These are phyloP conservation scores for Podocnemis expansa DNA, from an alignment of 2,113 vertebrate species.

Conservation along the genomic window DNA sequence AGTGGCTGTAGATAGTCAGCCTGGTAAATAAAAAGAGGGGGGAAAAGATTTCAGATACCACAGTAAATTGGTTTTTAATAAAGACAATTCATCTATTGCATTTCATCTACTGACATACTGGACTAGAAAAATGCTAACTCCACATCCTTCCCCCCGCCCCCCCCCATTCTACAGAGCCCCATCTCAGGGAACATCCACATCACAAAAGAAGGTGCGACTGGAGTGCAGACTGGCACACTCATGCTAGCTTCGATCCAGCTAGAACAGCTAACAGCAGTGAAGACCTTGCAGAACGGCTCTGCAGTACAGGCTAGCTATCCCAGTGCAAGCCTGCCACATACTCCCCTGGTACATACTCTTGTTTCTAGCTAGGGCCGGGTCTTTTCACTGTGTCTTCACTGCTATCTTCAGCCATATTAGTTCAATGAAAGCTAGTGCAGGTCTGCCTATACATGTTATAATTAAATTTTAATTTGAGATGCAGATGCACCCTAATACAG, in stretches of 20 bases:
- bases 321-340: neutral
- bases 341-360: neutral
- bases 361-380: neutral
- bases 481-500: neutral
- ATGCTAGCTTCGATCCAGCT: neutral
- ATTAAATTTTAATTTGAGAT: neutral
- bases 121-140: neutral
- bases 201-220: neutral
- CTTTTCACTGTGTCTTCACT: neutral
- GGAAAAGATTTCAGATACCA: conserved; percentile 44
- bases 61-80: neutral
- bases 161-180: neutral
- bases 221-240: neutral
- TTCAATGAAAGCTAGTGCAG: neutral
- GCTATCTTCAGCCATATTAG: neutral
- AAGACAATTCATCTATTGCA: neutral
- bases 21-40: conserved; percentile 75
- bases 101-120: conserved; percentile 2
- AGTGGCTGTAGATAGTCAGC: conserved; percentile 91
- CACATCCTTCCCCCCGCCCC: neutral
- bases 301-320: neutral
- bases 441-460: neutral
- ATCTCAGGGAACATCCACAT: neutral
- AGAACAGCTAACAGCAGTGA: neutral
- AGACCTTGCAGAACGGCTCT: neutral